Evolutionary conservation across 2,113 vertebrate species (phyloP).

Genomic region (Crotophaga sulcirostris): DNA sequence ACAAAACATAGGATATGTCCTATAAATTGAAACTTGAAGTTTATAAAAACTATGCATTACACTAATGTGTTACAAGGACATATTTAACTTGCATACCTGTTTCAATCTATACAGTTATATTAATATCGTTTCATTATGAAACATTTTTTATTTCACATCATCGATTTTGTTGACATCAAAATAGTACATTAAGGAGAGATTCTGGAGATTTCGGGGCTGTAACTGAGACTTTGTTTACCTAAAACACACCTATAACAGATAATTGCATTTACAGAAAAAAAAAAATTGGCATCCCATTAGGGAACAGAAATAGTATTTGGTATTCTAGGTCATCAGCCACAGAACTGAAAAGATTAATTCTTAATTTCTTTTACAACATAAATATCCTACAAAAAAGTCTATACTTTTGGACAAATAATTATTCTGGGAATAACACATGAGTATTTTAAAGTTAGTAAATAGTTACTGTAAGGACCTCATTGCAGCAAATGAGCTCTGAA

Average conservation of each 20-base stretch:
- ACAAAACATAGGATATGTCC: background rate
- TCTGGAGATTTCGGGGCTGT: background rate
- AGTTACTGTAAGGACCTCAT: background rate
- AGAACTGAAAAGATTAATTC: background rate
- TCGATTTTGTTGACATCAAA: background rate
- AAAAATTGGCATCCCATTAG: background rate
- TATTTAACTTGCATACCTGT: background rate
- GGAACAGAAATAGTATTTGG: background rate
- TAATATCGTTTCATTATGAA: background rate
- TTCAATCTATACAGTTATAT: background rate
- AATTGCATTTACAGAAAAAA: background rate
- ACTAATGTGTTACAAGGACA: background rate
- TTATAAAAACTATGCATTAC: background rate
- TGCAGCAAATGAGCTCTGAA: background rate
- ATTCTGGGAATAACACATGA: background rate
- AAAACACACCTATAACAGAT: background rate
- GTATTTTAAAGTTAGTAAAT: background rate
- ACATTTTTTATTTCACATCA: background rate
- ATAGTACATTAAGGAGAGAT: background rate
- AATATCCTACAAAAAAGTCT: background rate
- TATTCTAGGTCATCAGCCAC: background rate
- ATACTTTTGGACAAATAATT: background rate
- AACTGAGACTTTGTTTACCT: background rate
- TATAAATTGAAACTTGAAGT: background rate
- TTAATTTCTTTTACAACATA: background rate